These are phyloP conservation scores for Colius striatus DNA, from an alignment of 2,113 vertebrate species.

Conservation along the genomic window DNA sequence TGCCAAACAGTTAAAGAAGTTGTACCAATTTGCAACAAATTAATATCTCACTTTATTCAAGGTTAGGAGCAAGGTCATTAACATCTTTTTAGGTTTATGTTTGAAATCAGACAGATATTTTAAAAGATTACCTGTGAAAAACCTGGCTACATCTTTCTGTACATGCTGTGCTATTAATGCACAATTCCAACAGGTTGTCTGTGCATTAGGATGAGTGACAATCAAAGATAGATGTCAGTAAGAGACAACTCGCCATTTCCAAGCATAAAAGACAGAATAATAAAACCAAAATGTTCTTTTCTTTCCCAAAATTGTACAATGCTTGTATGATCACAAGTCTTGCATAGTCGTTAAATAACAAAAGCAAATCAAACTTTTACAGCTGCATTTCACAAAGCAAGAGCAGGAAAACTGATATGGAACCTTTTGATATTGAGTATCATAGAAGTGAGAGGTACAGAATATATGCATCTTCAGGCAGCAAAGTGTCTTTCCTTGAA, in stretches of 20 bases:
- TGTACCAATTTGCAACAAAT: not conserved
- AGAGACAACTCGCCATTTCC: not conserved
- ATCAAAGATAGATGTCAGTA: slow-evolving; percentile 39
- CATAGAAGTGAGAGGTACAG: not conserved
- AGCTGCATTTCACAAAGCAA: not conserved
- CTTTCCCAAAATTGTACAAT: not conserved
- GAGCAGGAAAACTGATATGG: not conserved
- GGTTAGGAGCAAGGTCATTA: slow-evolving; percentile 30
- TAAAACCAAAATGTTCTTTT: slow-evolving; percentile 10
- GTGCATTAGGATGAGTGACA: slow-evolving; percentile 9
- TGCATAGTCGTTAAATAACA: not conserved
- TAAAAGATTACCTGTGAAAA: not conserved
- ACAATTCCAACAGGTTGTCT: slow-evolving; percentile 16
- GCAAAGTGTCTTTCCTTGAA: not conserved
- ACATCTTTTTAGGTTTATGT: not conserved
- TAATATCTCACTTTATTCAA: not conserved
- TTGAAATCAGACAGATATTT: slow-evolving; percentile 10
- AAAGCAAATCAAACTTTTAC: not conserved
- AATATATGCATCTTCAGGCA: not conserved
- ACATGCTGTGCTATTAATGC: not conserved
- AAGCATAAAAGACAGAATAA: not conserved
- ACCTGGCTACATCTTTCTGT: slow-evolving; percentile 12
- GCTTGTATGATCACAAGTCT: not conserved
- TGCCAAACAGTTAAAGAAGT: not conserved
- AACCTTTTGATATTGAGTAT: not conserved